phyloP scores from a whole-genome alignment of 2,888 invertebrate genomes.

The Plagiodera versicolora region DNA sequence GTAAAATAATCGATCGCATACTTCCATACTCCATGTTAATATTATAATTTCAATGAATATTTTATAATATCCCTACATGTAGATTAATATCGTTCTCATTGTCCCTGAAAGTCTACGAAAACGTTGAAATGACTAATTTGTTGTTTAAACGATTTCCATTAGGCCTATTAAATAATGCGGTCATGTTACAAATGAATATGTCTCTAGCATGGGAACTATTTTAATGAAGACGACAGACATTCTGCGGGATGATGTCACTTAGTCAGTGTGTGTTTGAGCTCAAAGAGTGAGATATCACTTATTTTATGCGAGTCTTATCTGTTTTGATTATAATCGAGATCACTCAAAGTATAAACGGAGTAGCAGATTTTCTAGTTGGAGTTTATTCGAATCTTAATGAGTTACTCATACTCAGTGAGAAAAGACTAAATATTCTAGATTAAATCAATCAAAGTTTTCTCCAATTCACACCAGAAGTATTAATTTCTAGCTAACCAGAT shows the following conservation, averaged over 20 bases:
- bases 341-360: not conserved
- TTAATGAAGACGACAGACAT: slow-evolving; percentile 29
- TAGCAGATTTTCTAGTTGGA: too few species aligned
- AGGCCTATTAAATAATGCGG: slow-evolving; percentile 30
- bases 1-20: too few species aligned
- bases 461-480: too few species aligned
- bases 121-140: slow-evolving; percentile 22
- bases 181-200: slow-evolving; percentile 32
- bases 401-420: too few species aligned
- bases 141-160: slow-evolving; percentile 28
- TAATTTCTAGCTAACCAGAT: too few species aligned
- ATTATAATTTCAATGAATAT: too few species aligned
- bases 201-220: slow-evolving; percentile 25
- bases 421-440: too few species aligned
- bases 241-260: slow-evolving; percentile 18
- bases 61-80: not conserved
- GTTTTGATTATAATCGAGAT: not conserved
- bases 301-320: too few species aligned
- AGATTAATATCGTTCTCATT: not conserved
- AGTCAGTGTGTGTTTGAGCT: not conserved
- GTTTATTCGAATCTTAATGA: too few species aligned
- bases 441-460: too few species aligned
- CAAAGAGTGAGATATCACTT: not conserved
- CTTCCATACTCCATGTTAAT: too few species aligned
- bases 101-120: not conserved